Percentiles rank a stretch among this genome's conserved stretches.
phyloP scores from a whole-genome alignment of 2,888 invertebrate genomes.

The Zaprionus obscuricornis region DNA sequence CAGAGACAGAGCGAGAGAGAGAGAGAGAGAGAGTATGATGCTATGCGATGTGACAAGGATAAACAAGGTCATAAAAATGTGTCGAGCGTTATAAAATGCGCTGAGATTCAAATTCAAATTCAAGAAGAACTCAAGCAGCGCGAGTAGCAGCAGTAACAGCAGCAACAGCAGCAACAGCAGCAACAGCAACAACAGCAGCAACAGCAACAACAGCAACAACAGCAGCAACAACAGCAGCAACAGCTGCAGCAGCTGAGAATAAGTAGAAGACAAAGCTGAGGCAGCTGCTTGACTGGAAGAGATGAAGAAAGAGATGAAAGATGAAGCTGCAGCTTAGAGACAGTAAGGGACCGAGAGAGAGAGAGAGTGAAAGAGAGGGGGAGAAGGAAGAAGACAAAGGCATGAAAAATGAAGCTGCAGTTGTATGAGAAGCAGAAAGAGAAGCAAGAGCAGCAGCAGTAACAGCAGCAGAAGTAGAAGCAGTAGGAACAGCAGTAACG shows the following conservation, averaged over 20 bases:
- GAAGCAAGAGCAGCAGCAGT: too few relatives aligned
- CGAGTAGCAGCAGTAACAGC: slow-evolving; percentile 22
- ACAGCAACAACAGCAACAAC: slow-evolving; percentile 4
- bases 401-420: slow-evolving; percentile 8
- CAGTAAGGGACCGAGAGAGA: too few relatives aligned
- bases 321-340: too few relatives aligned
- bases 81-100: slow-evolving; percentile 43
- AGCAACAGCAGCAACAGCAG: background rate
- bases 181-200: slow-evolving; percentile 17
- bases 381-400: background rate
- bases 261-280: slow-evolving; percentile 1
- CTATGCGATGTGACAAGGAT: slow-evolving; percentile 71
- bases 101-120: slow-evolving; percentile 66
- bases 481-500: too few relatives aligned
- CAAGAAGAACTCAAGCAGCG: slow-evolving; percentile 21
- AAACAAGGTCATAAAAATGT: slow-evolving; percentile 72
- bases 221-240: slow-evolving; percentile 8
- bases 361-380: too few relatives aligned
- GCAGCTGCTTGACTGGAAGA: too few relatives aligned
- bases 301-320: too few relatives aligned
- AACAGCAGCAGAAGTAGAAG: too few relatives aligned
- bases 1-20: too few relatives aligned
- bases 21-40: too few relatives aligned
- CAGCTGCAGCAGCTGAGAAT: slow-evolving; percentile 5
- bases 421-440: background rate